Base-by-base conservation (phyloP, 2,797 vertebrate species). In the Gambusia yucatana region DNA sequence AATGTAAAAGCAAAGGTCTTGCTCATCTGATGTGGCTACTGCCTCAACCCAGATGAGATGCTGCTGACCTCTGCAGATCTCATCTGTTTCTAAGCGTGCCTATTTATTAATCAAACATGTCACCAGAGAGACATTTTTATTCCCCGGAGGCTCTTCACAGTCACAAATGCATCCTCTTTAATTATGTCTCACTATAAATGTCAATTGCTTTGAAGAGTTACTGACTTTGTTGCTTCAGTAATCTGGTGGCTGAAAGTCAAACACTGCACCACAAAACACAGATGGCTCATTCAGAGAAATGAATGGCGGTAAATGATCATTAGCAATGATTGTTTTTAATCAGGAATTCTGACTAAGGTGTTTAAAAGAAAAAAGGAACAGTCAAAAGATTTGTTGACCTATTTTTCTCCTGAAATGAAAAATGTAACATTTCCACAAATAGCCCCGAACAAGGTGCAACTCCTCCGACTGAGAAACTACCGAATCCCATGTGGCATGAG, bases 61-160 rank as follows among this genome's bases (percentile, higher is more conserved):
- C 16, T 73, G 75, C 65, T 91, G 87, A 93, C 87, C 88, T 87
- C 83, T 82, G 70, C 76, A 72, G 55, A 84, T 75, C 81, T 39
- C 55, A 77, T 73, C 79, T 75, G 25, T 44, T 30, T 52, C 44
- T 69, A 86, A 87, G 87, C 46, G 4, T 77, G 77, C 61, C 78
- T 69, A 84, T 90, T 82, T 90, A 92, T 92, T 85, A 90, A 88
- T 90, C 79, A 75, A 83, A 87, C 70, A 25, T 85, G 87, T 91
- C 90, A 87, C 46, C 77, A 76, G 47, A 86, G 79, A 76, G 75
- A 83, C 67, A 84, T 75, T 79, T 77, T 20, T 87, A 86, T 76
- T 75, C 81, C 82, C 78, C 65, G 3, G 74, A 76, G 81, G 78
- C 4, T 73, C 52, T 46, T 61, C 77, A 75, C 25, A 30, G 71